Percentiles rank a stretch among this genome's conserved stretches.
Evolutionary conservation across 1,140 invertebrate genomes (phyloP).

Genomic region (Cheumatopsyche charites): DNA sequence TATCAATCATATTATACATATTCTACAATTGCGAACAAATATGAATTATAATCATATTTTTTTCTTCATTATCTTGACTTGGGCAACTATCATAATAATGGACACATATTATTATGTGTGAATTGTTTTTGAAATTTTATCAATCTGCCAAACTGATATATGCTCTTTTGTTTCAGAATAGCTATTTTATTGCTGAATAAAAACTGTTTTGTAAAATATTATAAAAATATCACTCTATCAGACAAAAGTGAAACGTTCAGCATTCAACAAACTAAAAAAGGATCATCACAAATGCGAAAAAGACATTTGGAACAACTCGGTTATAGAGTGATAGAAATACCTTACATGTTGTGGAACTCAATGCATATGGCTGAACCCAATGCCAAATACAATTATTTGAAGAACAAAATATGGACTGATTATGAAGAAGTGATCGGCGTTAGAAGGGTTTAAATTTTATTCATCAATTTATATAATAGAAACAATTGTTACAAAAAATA

Average conservation of each 20-base stretch:
- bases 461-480: too few relatives aligned
- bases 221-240: background rate
- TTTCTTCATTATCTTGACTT: too few relatives aligned
- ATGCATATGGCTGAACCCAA: constrained; percentile 42
- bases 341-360: constrained; percentile 36
- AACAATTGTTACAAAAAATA: too few relatives aligned
- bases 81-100: too few relatives aligned
- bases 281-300: constrained; percentile 8
- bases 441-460: too few relatives aligned
- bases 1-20: too few relatives aligned
- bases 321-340: constrained; percentile 40
- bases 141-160: too few relatives aligned
- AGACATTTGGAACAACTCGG: constrained; percentile 41
- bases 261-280: constrained; percentile 18
- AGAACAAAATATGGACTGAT: constrained; percentile 33
- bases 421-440: too few relatives aligned
- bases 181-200: constrained; percentile 34
- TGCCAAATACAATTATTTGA: constrained; percentile 38
- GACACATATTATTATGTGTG: too few relatives aligned
- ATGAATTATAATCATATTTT: too few relatives aligned
- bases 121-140: too few relatives aligned
- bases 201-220: constrained; percentile 9
- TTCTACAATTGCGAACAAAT: too few relatives aligned
- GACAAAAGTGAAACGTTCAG: constrained; percentile 11
- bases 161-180: constrained; percentile 42